Conservation (phyloP, 2,888 invertebrate species). For the Dioctria rufipes region DNA sequence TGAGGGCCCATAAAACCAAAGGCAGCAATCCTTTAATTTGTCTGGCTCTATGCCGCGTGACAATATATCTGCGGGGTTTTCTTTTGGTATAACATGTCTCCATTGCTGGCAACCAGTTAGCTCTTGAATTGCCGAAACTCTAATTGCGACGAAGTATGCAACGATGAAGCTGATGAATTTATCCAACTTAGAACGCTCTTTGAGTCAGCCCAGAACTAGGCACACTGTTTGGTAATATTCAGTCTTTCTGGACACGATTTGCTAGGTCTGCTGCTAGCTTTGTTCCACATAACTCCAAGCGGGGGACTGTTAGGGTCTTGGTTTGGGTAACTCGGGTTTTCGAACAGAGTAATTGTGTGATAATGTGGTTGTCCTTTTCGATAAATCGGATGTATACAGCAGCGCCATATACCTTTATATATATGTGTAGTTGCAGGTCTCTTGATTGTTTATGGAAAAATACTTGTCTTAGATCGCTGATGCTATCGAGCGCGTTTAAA, state of each 20-base stretch:
- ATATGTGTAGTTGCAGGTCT: conserved; percentile 53
- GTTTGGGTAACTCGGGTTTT: not conserved
- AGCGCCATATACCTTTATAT: conserved; percentile 60
- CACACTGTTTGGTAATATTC: not conserved
- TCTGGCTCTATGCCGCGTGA: not conserved
- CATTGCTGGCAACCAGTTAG: not conserved
- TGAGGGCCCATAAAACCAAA: not conserved
- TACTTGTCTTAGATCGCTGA: not conserved
- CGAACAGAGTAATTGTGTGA: not conserved
- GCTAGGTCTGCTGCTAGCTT: not conserved
- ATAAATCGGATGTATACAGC: conserved; percentile 57
- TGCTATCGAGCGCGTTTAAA: not conserved
- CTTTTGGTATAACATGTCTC: not conserved
- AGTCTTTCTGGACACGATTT: not conserved
- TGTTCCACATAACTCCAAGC: not conserved
- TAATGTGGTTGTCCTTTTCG: not conserved
- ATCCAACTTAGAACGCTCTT: conserved; percentile 59
- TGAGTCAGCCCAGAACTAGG: conserved; percentile 60
- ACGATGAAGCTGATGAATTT: conserved; percentile 51
- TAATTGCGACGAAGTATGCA: conserved; percentile 61
- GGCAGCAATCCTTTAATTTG: not conserved
- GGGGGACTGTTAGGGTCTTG: not conserved
- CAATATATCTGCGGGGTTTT: conserved; percentile 9
- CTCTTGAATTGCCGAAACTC: conserved; percentile 63
- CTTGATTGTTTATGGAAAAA: not conserved